phyloP scores from a whole-genome alignment of 2,888 invertebrate species.

The Druceiella hillmani region DNA sequence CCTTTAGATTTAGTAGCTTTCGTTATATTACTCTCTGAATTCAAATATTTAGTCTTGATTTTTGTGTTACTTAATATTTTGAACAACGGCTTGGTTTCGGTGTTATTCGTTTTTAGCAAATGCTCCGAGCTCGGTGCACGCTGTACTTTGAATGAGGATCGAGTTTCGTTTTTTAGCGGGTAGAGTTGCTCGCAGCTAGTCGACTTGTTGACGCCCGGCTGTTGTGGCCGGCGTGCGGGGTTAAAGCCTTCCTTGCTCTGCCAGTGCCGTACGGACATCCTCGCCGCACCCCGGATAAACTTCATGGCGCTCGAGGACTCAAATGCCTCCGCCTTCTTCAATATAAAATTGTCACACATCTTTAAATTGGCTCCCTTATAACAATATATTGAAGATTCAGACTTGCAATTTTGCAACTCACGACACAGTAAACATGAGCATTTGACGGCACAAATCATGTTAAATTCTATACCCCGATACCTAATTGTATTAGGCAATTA shows the following conservation, averaged over 20 bases:
- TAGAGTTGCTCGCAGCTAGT: constrained; percentile 49
- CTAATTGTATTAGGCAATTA: too few species aligned
- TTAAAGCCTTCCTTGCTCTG: constrained; percentile 44
- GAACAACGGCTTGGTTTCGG: constrained; percentile 42
- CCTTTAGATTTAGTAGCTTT: constrained; percentile 36
- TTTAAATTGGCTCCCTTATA: constrained; percentile 38
- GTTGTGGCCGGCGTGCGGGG: constrained; percentile 34
- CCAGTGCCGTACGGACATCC: constrained; percentile 51
- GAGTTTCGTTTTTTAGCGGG: constrained; percentile 37
- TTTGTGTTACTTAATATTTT: constrained; percentile 43
- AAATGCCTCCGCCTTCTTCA: constrained; percentile 50
- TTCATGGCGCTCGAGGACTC: constrained; percentile 38
- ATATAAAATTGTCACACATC: constrained; percentile 51
- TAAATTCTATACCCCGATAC: too few species aligned
- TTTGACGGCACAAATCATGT: constrained; percentile 66
- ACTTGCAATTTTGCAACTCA: constrained; percentile 61
- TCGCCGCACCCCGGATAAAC: constrained; percentile 45
- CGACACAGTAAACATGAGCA: constrained; percentile 72
- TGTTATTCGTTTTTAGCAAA: constrained; percentile 33
- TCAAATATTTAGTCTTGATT: constrained; percentile 36
- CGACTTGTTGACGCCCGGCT: constrained; percentile 38
- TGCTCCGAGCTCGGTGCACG: constrained; percentile 48
- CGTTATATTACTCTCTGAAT: constrained; percentile 35
- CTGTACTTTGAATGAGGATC: constrained; percentile 38
- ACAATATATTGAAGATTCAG: constrained; percentile 37